These are phyloP conservation scores for Centrocercus urophasianus DNA, from an alignment of 2,113 vertebrate species.

Conservation along the genomic window DNA sequence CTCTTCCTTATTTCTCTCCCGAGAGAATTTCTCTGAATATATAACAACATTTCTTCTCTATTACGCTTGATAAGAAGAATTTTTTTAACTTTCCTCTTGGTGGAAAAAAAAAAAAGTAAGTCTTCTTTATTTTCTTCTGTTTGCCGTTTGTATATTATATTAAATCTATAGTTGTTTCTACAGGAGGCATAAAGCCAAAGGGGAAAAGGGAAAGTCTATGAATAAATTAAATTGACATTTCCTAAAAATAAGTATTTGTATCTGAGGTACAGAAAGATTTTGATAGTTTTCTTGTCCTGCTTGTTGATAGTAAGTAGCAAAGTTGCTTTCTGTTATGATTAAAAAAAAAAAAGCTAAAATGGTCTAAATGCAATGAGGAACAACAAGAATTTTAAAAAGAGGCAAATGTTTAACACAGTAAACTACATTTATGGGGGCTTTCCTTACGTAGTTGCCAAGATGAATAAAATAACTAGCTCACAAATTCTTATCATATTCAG, in stretches of 20 bases:
- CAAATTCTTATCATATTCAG: neutral
- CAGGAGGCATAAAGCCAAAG: slow-evolving; percentile 44
- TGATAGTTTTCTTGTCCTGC: neutral
- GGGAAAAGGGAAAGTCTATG: neutral
- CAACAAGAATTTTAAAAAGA: neutral
- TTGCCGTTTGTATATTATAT: slow-evolving; percentile 57
- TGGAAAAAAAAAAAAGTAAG: slow-evolving; percentile 65
- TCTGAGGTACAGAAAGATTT: neutral
- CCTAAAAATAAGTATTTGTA: neutral
- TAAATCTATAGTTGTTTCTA: slow-evolving; percentile 58
- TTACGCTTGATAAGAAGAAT: slow-evolving; percentile 70
- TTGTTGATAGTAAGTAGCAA: neutral
- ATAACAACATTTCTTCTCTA: slow-evolving; percentile 58
- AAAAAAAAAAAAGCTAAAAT: neutral
- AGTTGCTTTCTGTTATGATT: neutral
- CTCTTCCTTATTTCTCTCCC: slow-evolving; percentile 50
- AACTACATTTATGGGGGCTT: neutral
- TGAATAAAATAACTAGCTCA: neutral
- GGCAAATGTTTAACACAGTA: neutral
- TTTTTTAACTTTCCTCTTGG: slow-evolving; percentile 69
- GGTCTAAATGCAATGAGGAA: neutral
- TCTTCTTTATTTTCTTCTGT: slow-evolving; percentile 66
- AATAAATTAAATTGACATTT: neutral
- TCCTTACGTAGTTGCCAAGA: neutral
- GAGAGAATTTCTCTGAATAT: slow-evolving; percentile 58